Evolutionary conservation across 2,888 invertebrate genomes (phyloP), one percentile per base, ranked within the genome.

Genomic region (Mimas tiliae): DNA sequence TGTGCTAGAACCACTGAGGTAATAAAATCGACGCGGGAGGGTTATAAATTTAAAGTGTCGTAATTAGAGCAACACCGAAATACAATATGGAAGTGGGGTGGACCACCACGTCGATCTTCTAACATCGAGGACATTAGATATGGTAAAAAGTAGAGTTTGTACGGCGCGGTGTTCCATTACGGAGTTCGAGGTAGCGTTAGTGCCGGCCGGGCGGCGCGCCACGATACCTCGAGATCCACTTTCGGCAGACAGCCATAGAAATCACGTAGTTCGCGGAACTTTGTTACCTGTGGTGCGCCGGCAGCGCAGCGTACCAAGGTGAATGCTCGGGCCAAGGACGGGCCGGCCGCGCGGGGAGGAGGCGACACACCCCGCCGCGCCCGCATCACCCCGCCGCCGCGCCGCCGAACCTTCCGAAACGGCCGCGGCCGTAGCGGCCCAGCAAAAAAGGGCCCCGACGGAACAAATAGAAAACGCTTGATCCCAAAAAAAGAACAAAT

Each of bases 251-350:
- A 86, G 84, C 90, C 91, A 88, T 91, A 91, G 93, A 91, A 92
- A 93, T 91, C 91, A 90, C 88, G 89, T 87, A 90, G 91, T 93
- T 93, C 93, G 93, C 93, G 88, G 93, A 93, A 93, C 93, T 93
- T 89, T 85, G 92, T 91, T 94, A 93, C 94, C 93, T 92, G 93
- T 89, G 91, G 87, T 90, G 89, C 87, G 89, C 74, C 81, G 80
- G 88, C 87, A 86, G 84, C 89, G 88, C 89, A 87, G 87, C 91
- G 87, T 82, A 88, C 91, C 91, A 94, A 94, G 93, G 92, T 94
- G 94, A 91, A 94, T 89, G 92, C 84, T 90, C 93, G 90, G 90
- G 91, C 92, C 92, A 92, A 93, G 92, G 93, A 94, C 92, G 94
- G 87, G 82, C 85, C 88, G 83, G 84, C 82, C 86, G 84, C 88